A percentile compares a stretch with the other conserved stretches of the same genome.
Evolutionary conservation across 1,140 invertebrate genomes (phyloP).

Genomic region (Hyles vespertilio): DNA sequence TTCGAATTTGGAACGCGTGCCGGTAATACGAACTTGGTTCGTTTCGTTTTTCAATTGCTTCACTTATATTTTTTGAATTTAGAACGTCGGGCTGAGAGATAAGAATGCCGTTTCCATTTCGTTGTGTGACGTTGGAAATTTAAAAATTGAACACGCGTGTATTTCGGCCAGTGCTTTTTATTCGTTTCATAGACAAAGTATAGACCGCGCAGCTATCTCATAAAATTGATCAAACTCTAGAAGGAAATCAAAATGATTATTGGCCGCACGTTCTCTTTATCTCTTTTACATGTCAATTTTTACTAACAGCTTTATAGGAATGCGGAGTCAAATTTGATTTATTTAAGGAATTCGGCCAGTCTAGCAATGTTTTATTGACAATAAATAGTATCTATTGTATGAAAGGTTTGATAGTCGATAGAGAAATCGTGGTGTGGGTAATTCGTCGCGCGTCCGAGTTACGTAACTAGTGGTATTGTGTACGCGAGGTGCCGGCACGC

Average conservation of each 20-base stretch:
- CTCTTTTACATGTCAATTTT: too few species aligned
- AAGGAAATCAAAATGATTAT: too few species aligned
- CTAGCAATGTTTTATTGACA: conserved; percentile 36
- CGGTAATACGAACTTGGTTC: conserved; percentile 63
- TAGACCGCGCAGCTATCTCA: too few species aligned
- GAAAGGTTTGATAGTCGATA: conserved; percentile 47
- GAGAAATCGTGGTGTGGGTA: conserved; percentile 42
- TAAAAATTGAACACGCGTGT: conserved; percentile 22
- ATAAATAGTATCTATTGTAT: conserved; percentile 37
- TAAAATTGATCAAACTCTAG: too few species aligned
- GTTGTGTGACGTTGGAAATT: conserved; percentile 27
- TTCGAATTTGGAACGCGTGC: conserved; percentile 64
- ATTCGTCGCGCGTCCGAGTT: conserved; percentile 41
- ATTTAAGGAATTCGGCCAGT: conserved; percentile 6
- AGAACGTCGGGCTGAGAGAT: conserved; percentile 56
- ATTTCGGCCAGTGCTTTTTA: conserved; percentile 11
- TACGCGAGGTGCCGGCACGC: conserved; percentile 32
- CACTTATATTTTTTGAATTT: conserved; percentile 72
- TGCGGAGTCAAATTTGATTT: too few species aligned
- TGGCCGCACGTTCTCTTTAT: too few species aligned
- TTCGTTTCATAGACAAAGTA: too few species aligned
- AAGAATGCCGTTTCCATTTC: conserved; percentile 34
- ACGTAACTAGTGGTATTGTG: conserved; percentile 42
- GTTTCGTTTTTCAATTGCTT: conserved; percentile 73
- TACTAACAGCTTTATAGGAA: too few species aligned